phyloP scores from a whole-genome alignment of 2,888 invertebrate species.

The Tromatobia lineatoria region DNA sequence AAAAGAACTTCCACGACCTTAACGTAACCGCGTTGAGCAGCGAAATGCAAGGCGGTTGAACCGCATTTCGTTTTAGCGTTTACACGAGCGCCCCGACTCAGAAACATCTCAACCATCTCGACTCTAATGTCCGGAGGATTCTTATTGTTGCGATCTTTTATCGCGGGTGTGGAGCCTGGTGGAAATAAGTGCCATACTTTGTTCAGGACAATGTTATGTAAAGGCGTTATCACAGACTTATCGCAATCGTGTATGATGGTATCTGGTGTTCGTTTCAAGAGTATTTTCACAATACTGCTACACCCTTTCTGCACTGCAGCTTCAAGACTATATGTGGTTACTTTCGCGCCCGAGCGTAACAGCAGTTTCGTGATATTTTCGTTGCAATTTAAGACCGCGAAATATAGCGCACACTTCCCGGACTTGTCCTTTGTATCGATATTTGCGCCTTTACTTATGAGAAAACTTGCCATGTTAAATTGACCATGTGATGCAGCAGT shows the following conservation, averaged over 20 bases:
- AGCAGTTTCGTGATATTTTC: not conserved
- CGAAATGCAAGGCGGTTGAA: conserved; percentile 7
- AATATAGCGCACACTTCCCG: not conserved
- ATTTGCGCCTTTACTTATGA: conserved; percentile 30
- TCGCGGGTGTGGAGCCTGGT: not conserved
- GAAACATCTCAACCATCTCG: conserved; percentile 1
- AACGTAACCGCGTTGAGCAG: not conserved
- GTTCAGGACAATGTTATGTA: conserved; percentile 19
- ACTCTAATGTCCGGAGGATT: not conserved
- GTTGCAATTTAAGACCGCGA: conserved; percentile 7
- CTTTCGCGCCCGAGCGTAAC: not conserved
- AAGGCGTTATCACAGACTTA: not conserved
- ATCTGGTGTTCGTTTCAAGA: not conserved
- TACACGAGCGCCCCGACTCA: conserved; percentile 16
- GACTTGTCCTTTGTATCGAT: not conserved
- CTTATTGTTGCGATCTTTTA: not conserved
- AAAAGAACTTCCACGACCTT: conserved; percentile 38
- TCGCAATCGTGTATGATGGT: conserved; percentile 18
- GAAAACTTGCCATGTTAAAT: conserved; percentile 8
- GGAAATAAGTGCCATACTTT: not conserved
- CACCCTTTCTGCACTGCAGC: not conserved
- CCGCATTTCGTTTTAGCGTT: conserved; percentile 14
- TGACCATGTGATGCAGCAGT: conserved; percentile 23
- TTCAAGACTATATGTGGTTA: not conserved
- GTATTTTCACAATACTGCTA: not conserved